Evolutionary conservation across 2,888 invertebrate species (phyloP), one percentile per base, ranked within the genome.

Genomic region (Tenthredo livida): DNA sequence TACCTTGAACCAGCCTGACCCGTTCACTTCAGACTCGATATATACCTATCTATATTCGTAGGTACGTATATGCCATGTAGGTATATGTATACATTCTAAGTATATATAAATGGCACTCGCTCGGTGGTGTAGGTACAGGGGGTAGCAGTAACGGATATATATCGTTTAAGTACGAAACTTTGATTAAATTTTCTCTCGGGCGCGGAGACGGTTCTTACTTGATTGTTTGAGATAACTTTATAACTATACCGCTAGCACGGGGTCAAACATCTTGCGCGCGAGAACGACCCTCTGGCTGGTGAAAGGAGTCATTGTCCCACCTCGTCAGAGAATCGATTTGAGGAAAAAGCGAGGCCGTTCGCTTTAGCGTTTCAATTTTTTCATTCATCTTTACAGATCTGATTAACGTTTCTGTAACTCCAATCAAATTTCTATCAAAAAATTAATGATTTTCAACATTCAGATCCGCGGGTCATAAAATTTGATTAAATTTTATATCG

Each of bases 151-250:
- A n/a, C 80, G 80, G 21, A 61, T 67, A 85, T 85, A 83, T 72
- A 80, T 83, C 82, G 83, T 83, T 83, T 85, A 80, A 83, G 70
- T 87, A 87, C 86, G 86, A 88, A 89, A 89, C 87, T 89, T 89
- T 88, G 88, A 89, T 89, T 88, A 89, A 89, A 89, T 89, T 88
- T 87, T 87, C 87, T 78, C 85, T 85, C 85, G 86, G 77, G 86
- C 85, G 86, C 85, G 86, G 86, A 87, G 87, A 87, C 88, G 86
- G 86, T 88, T 87, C 88, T 88, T 88, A 88, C 88, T 89, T 88
- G 88, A 89, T 89, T 88, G 88, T 87, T 87, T 86, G 84, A 85
- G 87, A 88, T 87, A 88, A 88, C 87, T 88, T 88, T 88, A 86
- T 85, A 86, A 86, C 72, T 86, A 84, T 84, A 78, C 84, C 70